These are phyloP conservation scores for Sweltsa coloradensis DNA, from an alignment of 1,140 invertebrate genomes.

Conservation along the genomic window DNA sequence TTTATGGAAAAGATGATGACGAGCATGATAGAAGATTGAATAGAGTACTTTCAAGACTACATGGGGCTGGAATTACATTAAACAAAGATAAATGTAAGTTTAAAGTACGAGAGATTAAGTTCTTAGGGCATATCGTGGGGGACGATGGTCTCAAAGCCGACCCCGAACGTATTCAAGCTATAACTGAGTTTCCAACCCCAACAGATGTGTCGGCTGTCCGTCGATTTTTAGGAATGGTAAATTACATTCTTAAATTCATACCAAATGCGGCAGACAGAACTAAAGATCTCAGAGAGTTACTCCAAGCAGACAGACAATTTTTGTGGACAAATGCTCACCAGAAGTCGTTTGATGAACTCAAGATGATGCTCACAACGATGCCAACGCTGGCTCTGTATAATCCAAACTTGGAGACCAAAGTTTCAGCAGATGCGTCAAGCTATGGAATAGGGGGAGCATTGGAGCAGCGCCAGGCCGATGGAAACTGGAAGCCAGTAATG, in stretches of 20 bases:
- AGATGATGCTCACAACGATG: too few relatives aligned
- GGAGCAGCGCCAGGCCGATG: too few relatives aligned
- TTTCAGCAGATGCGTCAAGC: too few relatives aligned
- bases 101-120: conserved; percentile 21
- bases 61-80: conserved; percentile 17
- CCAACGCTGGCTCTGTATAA: too few relatives aligned
- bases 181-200: conserved; percentile 22
- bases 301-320: too few relatives aligned
- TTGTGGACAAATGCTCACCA: too few relatives aligned
- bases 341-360: too few relatives aligned
- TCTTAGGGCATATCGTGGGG: conserved; percentile 27
- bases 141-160: conserved; percentile 25
- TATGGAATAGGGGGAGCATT: too few relatives aligned
- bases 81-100: conserved; percentile 22
- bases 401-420: too few relatives aligned
- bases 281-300: conserved; percentile 27
- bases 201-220: conserved; percentile 23
- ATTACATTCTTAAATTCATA: conserved; percentile 29
- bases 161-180: conserved; percentile 24
- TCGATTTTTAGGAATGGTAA: conserved; percentile 28
- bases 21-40: conserved; percentile 1
- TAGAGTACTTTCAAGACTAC: conserved; percentile 7
- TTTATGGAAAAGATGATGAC: conserved; percentile 3
- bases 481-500: too few relatives aligned
- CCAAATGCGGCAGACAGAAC: conserved; percentile 25